Base-by-base conservation (phyloP, 2,888 invertebrate genomes). In the Amiota minor region DNA sequence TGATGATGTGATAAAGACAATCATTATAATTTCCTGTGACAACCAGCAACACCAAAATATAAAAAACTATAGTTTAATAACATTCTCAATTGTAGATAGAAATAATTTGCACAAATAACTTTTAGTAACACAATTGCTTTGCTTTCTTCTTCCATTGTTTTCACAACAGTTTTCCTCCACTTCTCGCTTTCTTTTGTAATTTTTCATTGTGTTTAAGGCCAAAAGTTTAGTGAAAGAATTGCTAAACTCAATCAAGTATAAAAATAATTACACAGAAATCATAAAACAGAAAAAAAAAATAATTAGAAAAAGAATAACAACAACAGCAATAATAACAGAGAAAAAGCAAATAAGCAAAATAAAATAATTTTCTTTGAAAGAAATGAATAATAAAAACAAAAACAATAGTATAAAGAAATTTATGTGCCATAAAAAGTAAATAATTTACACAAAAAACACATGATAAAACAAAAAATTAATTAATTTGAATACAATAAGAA, bases 281-380 rank as follows among this genome's bases (percentile, higher is more conserved):
- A 14, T 14, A 61, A 61, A 23, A 61, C 20, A 12, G 3, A 20
- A 73, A 67, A 59, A 73, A 73, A 71, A 73, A 71, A 74, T 74
- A 70, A 70, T 71, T 69, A 23, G 10, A 23, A 73, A 71, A 59
- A 73, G 71, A 53, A 53, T 8, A 53, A 53, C 1, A 53, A 53
- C 14, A 14, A 53, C 53, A 53, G n/a, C 14, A 11, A 53, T 71
- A 68, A 67, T 72, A 67, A 10, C 14, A 9, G 50, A 2, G 50
- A 49, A 18, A 68, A 68, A 35, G 6, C 35, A 35, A 35, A 35
- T 35, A 35, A 35, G 35, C 35, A 35, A 35, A 35, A 35, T 35
- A 35, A 35, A 35, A 35, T 35, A 35, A 35, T 35, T 35, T 35
- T 35, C 35, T 35, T 35, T 35, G 2, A 35, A 35, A 35, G 35